Conservation (phyloP, 2,113 vertebrate species). For the Phocoena sinus region DNA sequence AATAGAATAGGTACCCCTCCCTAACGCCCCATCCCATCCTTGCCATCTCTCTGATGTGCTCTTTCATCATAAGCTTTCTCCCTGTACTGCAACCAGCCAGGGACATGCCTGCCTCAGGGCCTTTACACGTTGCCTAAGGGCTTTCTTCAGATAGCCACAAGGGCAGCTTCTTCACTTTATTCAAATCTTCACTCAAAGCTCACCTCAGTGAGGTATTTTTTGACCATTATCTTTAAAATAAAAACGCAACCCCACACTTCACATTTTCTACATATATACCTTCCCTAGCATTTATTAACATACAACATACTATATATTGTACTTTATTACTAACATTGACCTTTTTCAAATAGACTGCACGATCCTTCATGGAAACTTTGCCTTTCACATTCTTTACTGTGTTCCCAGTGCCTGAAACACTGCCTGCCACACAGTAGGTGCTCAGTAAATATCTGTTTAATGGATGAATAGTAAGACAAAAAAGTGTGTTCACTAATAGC, state of each 20-base stretch:
- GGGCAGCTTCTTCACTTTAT: background rate
- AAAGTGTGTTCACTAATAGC: background rate
- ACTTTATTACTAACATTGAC: background rate
- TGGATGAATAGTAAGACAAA: background rate
- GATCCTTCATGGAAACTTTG: background rate
- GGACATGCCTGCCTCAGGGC: background rate
- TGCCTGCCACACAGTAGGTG: background rate
- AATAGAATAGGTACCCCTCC: background rate
- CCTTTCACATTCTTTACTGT: background rate
- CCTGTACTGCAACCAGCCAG: background rate
- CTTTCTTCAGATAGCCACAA: background rate
- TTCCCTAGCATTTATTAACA: background rate
- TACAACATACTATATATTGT: background rate
- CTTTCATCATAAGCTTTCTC: background rate
- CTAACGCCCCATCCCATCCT: accelerated
- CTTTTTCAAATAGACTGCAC: background rate
- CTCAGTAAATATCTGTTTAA: background rate
- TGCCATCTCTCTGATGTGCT: background rate
- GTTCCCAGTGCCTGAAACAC: background rate
- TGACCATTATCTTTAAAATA: background rate
- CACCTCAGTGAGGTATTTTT: background rate
- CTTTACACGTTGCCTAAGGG: background rate
- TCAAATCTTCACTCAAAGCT: background rate
- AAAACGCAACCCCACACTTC: background rate
- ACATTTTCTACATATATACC: background rate